These are phyloP conservation scores for Calameuta filiformis DNA, from an alignment of 2,888 invertebrate genomes.

Conservation along the genomic window DNA sequence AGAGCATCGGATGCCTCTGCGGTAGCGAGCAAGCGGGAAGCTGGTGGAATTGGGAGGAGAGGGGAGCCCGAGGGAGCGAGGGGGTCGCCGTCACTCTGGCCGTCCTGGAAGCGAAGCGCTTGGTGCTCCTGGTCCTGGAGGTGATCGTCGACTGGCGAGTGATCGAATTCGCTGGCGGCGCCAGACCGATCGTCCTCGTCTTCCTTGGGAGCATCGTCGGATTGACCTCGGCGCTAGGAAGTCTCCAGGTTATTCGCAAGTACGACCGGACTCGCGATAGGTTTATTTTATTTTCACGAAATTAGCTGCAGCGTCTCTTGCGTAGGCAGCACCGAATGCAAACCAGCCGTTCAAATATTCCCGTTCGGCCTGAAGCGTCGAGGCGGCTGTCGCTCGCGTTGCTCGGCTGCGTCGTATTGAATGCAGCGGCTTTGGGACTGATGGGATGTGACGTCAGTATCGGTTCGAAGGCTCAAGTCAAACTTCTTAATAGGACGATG, in stretches of 20 bases:
- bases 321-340: conserved; percentile 39
- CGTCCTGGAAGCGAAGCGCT: conserved; percentile 53
- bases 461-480: conserved; percentile 36
- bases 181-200: conserved; percentile 46
- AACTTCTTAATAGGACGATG: conserved; percentile 54
- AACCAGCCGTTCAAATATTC: conserved; percentile 33
- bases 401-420: conserved; percentile 43
- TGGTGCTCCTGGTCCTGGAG: conserved; percentile 52
- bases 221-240: conserved; percentile 48
- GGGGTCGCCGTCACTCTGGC: conserved; percentile 51
- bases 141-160: conserved; percentile 52
- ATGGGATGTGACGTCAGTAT: conserved; percentile 49
- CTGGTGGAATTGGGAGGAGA: conserved; percentile 38
- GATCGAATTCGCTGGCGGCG: conserved; percentile 53
- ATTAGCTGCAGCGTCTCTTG: not conserved
- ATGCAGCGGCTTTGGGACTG: conserved; percentile 46
- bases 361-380: conserved; percentile 14
- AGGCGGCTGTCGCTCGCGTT: conserved; percentile 40
- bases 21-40: too few relatives aligned
- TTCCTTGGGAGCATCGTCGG: conserved; percentile 48
- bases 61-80: conserved; percentile 48
- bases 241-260: conserved; percentile 45
- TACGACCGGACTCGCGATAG: not conserved
- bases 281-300: not conserved
- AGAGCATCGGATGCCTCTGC: too few relatives aligned